These are phyloP conservation scores for Patella caerulea DNA, from an alignment of 2,888 invertebrate genomes.

Conservation along the genomic window DNA sequence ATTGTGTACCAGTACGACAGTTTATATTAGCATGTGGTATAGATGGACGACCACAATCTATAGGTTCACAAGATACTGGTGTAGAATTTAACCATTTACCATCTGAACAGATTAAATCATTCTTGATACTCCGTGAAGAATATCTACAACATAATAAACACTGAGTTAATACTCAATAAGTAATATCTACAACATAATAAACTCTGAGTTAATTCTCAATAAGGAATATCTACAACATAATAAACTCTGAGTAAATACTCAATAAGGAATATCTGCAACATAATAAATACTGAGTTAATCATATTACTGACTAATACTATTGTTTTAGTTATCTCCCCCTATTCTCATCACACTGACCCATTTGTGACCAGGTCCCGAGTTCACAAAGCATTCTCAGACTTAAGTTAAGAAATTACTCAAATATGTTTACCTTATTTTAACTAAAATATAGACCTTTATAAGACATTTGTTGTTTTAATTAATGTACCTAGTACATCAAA, in stretches of 20 bases:
- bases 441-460: too few relatives aligned
- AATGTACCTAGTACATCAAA: too few relatives aligned
- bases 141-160: conserved; percentile 39
- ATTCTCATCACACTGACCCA: too few relatives aligned
- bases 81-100: conserved; percentile 50
- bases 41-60: conserved; percentile 53
- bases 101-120: conserved; percentile 43
- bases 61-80: conserved; percentile 50
- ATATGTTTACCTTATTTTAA: too few relatives aligned
- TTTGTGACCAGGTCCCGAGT: too few relatives aligned
- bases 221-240: conserved; percentile 42
- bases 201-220: conserved; percentile 20
- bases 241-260: conserved; percentile 16
- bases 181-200: conserved; percentile 39
- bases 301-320: neutral
- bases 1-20: conserved; percentile 58
- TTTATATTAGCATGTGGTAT: conserved; percentile 50
- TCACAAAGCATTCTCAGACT: too few relatives aligned
- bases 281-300: neutral
- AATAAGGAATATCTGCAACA: conserved; percentile 42
- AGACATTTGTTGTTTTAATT: too few relatives aligned
- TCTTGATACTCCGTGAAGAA: conserved; percentile 31
- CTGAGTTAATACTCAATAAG: conserved; percentile 26
- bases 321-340: neutral
- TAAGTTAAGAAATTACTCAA: too few relatives aligned